These are phyloP conservation scores for Timandra comae DNA, from an alignment of 2,888 invertebrate genomes.

Conservation along the genomic window DNA sequence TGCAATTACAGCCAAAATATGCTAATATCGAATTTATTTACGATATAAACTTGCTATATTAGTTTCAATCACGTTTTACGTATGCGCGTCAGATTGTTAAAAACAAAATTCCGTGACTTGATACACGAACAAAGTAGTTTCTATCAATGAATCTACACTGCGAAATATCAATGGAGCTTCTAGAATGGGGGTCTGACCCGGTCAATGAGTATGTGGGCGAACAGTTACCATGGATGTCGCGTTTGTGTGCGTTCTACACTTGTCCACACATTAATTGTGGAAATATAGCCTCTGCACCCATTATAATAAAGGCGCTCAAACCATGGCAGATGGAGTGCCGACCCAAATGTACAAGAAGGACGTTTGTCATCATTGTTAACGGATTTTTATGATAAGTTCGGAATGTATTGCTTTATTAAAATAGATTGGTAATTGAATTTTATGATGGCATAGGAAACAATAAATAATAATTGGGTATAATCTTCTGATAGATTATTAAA, in stretches of 20 bases:
- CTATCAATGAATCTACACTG: constrained; percentile 63
- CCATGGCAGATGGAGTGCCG: constrained; percentile 4
- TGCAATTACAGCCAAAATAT: too few relatives aligned
- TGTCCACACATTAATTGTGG: constrained; percentile 17
- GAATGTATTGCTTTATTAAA: neutral
- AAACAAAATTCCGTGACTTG: constrained; percentile 14
- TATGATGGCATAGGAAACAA: too few relatives aligned
- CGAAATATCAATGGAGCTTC: constrained; percentile 69
- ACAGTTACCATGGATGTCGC: constrained; percentile 21
- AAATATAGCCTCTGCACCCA: constrained; percentile 22
- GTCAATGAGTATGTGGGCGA: constrained; percentile 53
- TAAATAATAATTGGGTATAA: too few relatives aligned
- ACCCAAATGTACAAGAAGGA: constrained; percentile 15
- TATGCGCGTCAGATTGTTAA: constrained; percentile 10
- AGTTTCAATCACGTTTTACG: constrained; percentile 7
- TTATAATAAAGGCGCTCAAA: constrained; percentile 12
- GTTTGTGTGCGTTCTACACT: constrained; percentile 29
- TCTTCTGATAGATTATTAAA: too few relatives aligned
- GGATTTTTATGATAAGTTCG: neutral
- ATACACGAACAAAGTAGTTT: constrained; percentile 31
- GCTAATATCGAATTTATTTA: too few relatives aligned
- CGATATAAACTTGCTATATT: constrained; percentile 1
- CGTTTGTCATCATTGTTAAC: constrained; percentile 7
- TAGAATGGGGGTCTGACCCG: constrained; percentile 64
- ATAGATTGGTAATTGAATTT: neutral